Percentiles rank a stretch among this genome's conserved stretches.
Evolutionary conservation across 2,888 invertebrate genomes (phyloP).

Genomic region (Scaptomyza parva): DNA sequence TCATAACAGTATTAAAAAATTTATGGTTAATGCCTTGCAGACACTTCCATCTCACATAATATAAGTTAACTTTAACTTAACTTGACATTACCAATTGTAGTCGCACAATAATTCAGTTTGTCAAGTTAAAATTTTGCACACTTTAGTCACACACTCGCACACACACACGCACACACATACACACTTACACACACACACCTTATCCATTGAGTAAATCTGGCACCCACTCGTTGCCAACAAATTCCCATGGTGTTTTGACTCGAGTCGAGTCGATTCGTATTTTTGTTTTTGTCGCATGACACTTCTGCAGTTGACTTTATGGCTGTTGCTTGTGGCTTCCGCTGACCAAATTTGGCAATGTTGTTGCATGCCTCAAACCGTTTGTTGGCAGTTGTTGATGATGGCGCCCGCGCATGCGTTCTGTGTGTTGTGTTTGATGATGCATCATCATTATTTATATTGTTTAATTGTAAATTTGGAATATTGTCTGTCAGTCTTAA

Average conservation of each 20-base stretch:
- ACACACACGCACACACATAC: conserved; percentile 36
- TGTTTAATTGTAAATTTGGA: conserved; percentile 67
- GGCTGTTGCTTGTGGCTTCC: conserved; percentile 56
- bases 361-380: conserved; percentile 45
- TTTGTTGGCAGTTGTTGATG: conserved; percentile 71
- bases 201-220: conserved; percentile 41
- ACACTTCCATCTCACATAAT: neutral
- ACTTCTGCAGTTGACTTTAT: conserved; percentile 50
- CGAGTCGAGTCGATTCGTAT: conserved; percentile 52
- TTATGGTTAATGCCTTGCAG: neutral
- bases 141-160: conserved; percentile 19
- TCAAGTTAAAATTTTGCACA: conserved; percentile 31
- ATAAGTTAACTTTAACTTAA: conserved; percentile 4
- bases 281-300: conserved; percentile 43
- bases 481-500: conserved; percentile 40
- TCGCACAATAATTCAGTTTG: conserved; percentile 37
- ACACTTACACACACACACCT: conserved; percentile 45
- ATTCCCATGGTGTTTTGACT: conserved; percentile 65
- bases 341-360: conserved; percentile 76
- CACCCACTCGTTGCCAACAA: conserved; percentile 69
- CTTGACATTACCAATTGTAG: conserved; percentile 16
- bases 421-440: conserved; percentile 21
- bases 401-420: conserved; percentile 79
- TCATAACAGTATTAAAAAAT: neutral
- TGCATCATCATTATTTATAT: conserved; percentile 71